phyloP scores from a whole-genome alignment of 2,888 invertebrate species.

The Selenia dentaria region DNA sequence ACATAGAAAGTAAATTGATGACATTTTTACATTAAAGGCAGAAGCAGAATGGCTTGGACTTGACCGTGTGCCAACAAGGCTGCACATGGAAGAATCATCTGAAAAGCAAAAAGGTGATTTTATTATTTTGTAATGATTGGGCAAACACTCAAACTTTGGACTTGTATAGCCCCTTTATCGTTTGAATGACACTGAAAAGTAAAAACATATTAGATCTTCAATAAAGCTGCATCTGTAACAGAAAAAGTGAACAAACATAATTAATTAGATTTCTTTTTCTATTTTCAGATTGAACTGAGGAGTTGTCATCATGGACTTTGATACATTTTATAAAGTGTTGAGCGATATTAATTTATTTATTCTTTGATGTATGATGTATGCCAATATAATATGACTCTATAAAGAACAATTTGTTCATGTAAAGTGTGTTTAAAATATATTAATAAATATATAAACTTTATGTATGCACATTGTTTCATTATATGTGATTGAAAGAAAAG shows the following conservation, averaged over 20 bases:
- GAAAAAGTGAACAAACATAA: slow-evolving; percentile 72
- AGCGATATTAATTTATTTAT: slow-evolving; percentile 19
- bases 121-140: slow-evolving; percentile 53
- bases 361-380: slow-evolving; percentile 46
- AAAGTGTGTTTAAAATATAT: slow-evolving; percentile 42
- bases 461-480: slow-evolving; percentile 5
- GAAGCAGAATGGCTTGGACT: slow-evolving; percentile 86
- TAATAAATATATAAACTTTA: slow-evolving; percentile 44
- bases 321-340: slow-evolving; percentile 38
- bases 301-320: slow-evolving; percentile 43
- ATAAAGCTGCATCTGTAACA: slow-evolving; percentile 73
- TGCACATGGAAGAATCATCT: slow-evolving; percentile 83
- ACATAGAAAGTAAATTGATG: slow-evolving; percentile 59
- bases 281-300: slow-evolving; percentile 71
- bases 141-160: slow-evolving; percentile 74
- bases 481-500: slow-evolving; percentile 61
- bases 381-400: slow-evolving; percentile 22
- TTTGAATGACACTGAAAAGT: slow-evolving; percentile 72
- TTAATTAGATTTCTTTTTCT: slow-evolving; percentile 62
- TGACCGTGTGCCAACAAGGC: slow-evolving; percentile 87
- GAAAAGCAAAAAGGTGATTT: slow-evolving; percentile 83
- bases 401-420: slow-evolving; percentile 33
- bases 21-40: slow-evolving; percentile 81
- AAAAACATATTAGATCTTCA: slow-evolving; percentile 71
- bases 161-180: slow-evolving; percentile 38